These are phyloP conservation scores for Rhimphoctona megacephalus DNA, from an alignment of 2,888 invertebrate species.

Conservation along the genomic window DNA sequence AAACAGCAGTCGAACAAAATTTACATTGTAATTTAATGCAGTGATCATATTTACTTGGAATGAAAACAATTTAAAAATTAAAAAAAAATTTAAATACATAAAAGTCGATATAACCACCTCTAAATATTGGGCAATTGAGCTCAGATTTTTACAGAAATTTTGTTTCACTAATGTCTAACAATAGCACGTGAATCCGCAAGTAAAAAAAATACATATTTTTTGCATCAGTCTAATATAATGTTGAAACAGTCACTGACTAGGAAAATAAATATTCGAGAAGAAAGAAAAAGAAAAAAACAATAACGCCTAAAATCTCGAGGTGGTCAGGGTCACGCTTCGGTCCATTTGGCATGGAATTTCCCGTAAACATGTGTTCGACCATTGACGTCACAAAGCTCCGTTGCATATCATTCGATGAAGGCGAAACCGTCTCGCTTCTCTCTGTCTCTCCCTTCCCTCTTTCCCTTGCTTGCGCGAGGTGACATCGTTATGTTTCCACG, in stretches of 20 bases:
- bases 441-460: neutral
- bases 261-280: neutral
- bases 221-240: no score
- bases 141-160: no score
- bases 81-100: no score
- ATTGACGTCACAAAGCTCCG: slow-evolving; percentile 47
- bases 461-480: neutral
- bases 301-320: neutral
- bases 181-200: no score
- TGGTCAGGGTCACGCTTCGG: slow-evolving; percentile 19
- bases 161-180: no score
- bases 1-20: no score
- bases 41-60: no score
- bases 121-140: no score
- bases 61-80: no score
- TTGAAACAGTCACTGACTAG: neutral
- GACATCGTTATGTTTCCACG: slow-evolving; percentile 15
- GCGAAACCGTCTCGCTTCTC: neutral
- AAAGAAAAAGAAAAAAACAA: slow-evolving; percentile 2
- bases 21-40: no score
- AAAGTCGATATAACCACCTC: no score
- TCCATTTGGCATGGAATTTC: slow-evolving; percentile 3
- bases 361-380: slow-evolving; percentile 10
- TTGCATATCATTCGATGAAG: slow-evolving; percentile 25
- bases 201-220: no score